Percentiles rank a stretch among this genome's conserved stretches.
Evolutionary conservation across 2,888 invertebrate species (phyloP).

Genomic region (Amphipoea oculea): DNA sequence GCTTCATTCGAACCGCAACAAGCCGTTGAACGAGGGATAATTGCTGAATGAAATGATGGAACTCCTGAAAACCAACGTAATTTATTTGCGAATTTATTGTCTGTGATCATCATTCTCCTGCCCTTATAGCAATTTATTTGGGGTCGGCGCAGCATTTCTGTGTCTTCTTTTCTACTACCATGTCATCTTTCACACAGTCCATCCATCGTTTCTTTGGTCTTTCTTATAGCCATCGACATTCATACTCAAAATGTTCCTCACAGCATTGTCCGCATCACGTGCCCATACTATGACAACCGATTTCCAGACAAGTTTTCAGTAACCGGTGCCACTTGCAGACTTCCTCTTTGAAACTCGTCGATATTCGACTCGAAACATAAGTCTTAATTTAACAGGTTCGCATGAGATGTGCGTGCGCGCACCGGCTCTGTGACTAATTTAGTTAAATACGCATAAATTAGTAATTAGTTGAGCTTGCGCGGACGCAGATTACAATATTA

Average conservation of each 20-base stretch:
- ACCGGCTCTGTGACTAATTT: conserved; percentile 6
- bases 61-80: background rate
- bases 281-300: background rate
- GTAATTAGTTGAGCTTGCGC: background rate
- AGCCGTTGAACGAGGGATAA: background rate
- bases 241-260: no score
- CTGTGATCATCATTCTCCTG: background rate
- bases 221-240: no score
- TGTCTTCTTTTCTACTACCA: background rate
- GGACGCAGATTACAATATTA: conserved; percentile 13
- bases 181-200: no score
- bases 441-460: background rate
- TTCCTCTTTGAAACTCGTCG: background rate
- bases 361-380: background rate
- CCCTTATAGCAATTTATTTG: background rate
- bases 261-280: background rate
- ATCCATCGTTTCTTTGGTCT: no score
- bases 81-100: background rate
- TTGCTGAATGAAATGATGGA: background rate
- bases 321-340: background rate
- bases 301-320: background rate
- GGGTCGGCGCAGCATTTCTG: background rate
- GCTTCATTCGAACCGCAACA: background rate
- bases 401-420: background rate
- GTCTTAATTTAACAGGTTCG: background rate